A percentile compares a stretch with the other conserved stretches of the same genome.
Evolutionary conservation across 1,140 invertebrate genomes (phyloP).

Genomic region (roundworm (Caenorhabditis elegans)): DNA sequence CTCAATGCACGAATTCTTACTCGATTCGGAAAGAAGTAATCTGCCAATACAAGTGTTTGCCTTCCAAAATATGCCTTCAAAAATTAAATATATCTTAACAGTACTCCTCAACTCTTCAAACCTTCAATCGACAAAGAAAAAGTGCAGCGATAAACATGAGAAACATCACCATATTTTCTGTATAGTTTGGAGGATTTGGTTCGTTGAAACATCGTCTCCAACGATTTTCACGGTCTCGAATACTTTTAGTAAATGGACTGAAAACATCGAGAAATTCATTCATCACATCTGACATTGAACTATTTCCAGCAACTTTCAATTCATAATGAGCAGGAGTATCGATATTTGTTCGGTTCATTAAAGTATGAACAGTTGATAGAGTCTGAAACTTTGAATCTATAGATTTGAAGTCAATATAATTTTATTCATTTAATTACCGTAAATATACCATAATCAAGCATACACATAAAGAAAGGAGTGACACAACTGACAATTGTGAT

Average conservation of each 20-base stretch:
- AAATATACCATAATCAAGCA: constrained; percentile 23
- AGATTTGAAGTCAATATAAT: too few relatives aligned
- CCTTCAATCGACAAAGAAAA: constrained; percentile 20
- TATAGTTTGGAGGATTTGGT: constrained; percentile 35
- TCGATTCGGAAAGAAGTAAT: constrained; percentile 36
- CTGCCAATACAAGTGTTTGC: constrained; percentile 23
- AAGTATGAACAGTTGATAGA: background rate
- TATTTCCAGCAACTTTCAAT: constrained; percentile 38
- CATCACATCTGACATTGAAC: background rate
- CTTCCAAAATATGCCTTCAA: constrained; percentile 22
- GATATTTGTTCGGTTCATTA: constrained; percentile 29
- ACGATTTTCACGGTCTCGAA: constrained; percentile 8
- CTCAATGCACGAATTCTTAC: constrained; percentile 21
- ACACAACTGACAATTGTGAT: background rate
- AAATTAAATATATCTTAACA: too few relatives aligned
- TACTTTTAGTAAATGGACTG: constrained; percentile 12
- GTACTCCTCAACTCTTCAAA: background rate
- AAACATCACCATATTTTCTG: background rate
- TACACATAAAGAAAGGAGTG: constrained; percentile 25
- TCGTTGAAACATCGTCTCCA: constrained; percentile 34
- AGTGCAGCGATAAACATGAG: constrained; percentile 15
- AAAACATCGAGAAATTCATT: constrained; percentile 32
- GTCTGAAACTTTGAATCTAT: too few relatives aligned
- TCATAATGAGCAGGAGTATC: constrained; percentile 43
- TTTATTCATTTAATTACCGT: background rate